A percentile compares a stretch with the other conserved stretches of the same genome.
phyloP scores from a whole-genome alignment of 2,888 invertebrate species.

The Eilema caniola region DNA sequence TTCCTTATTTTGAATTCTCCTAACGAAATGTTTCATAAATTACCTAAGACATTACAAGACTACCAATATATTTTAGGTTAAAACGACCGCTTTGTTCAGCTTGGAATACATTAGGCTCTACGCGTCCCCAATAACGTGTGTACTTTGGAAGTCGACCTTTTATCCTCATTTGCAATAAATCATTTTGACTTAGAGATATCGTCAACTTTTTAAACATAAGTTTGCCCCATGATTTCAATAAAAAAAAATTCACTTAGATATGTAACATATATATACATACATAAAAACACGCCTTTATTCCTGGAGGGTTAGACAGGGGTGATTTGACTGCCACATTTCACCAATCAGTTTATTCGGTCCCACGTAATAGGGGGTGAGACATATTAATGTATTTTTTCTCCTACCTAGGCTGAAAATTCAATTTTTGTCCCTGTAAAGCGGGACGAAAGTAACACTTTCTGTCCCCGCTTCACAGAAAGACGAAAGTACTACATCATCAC shows the following conservation, averaged over 20 bases:
- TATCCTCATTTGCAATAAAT: slow-evolving; percentile 24
- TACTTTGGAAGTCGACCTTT: slow-evolving; percentile 28
- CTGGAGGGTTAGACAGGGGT: too few relatives aligned
- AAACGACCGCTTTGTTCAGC: slow-evolving; percentile 14
- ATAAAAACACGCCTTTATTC: too few relatives aligned
- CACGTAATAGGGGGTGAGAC: too few relatives aligned
- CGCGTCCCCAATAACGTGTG: slow-evolving; percentile 32
- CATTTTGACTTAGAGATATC: slow-evolving; percentile 23
- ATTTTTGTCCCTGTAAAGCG: too few relatives aligned
- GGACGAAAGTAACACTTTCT: too few relatives aligned
- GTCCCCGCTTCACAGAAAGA: too few relatives aligned
- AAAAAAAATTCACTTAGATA: too few relatives aligned
- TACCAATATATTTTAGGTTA: slow-evolving; percentile 11
- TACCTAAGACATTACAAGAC: slow-evolving; percentile 7
- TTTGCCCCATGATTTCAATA: background rate
- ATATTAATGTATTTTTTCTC: background rate
- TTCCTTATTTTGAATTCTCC: background rate
- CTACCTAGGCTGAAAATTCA: too few relatives aligned
- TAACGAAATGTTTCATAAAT: background rate
- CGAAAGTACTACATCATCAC: too few relatives aligned
- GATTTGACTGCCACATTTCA: too few relatives aligned
- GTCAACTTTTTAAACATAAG: slow-evolving; percentile 7
- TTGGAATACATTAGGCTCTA: slow-evolving; percentile 31
- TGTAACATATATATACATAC: too few relatives aligned
- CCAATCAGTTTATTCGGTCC: too few relatives aligned